Evolutionary conservation across 2,113 vertebrate genomes (phyloP), one percentile per base, ranked within the genome.

Genomic region (Echinops telfairi): DNA sequence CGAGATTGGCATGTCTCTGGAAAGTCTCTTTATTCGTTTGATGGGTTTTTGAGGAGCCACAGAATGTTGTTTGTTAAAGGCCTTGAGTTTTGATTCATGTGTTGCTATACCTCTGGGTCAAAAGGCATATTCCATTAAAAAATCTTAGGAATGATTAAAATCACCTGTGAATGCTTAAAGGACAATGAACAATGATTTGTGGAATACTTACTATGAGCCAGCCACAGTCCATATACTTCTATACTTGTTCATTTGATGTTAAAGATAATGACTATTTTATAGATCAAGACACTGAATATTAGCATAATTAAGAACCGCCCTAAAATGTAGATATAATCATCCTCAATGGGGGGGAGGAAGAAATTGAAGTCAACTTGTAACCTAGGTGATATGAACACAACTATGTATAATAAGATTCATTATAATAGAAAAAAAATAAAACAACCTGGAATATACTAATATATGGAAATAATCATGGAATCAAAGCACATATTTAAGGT

Each of bases 1-100:
- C 38, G 64, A 62, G n/a, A 73, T 40, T 38, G 38, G 3, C 1
- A n/a, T 38, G 81, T 84, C 64, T 84, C 22, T 91, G 76, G 60
- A 91, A 87, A 80, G 16, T 58, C 9, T 86, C 16, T 23, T 80
- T 84, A 33, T 83, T 29, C 33, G 25, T 95, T 89, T 89, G 57
- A 29, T 9, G 19, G 80, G 29, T 57, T 71, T 70, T 85, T 38
- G 73, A 70, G 77, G 76, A 88, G 29, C 22, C 43, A 33, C 33
- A 70, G 12, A 25, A 6, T 2, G 64, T 16, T 92, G 73, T 75
- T 95, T 90, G 31, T 47, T 60, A 70, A 25, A 91, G 64, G 9
- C 12, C 23, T 75, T 76, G 40, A 87, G n/a, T 22, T 60, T 25
- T 29, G 40, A 92, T 10, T 91, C 31, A 76, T 16, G 38, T 78